Conservation (phyloP, 2,113 vertebrate species). For the Diphyllodes magnificus region DNA sequence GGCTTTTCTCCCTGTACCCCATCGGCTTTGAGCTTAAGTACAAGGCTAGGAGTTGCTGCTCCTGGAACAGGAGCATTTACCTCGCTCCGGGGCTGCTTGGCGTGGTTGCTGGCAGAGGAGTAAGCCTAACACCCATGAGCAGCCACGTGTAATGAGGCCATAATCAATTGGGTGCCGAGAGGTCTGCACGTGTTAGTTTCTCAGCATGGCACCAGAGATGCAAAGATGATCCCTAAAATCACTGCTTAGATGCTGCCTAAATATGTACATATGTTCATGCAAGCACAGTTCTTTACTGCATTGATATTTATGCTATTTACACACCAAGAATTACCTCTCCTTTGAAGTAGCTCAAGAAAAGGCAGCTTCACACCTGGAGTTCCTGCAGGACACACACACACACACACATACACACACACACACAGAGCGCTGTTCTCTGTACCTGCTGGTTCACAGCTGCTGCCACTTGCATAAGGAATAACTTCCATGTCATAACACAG, state of each 20-base stretch:
- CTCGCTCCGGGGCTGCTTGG: no score
- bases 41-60: neutral
- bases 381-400: neutral
- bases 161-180: neutral
- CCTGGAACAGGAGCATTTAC: fast-evolving
- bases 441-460: neutral
- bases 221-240: neutral
- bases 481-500: neutral
- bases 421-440: no score
- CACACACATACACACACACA: no score
- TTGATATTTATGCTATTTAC: neutral
- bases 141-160: neutral
- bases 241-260: neutral
- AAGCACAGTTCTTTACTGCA: neutral
- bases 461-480: neutral
- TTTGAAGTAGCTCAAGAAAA: neutral
- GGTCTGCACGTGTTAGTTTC: neutral
- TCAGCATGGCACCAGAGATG: neutral
- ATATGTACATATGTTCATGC: neutral
- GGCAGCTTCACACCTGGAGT: neutral
- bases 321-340: neutral
- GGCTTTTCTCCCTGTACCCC: neutral
- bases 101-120: neutral
- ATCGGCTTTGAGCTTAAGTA: no score
- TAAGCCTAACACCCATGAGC: neutral